A percentile compares a stretch with the other conserved stretches of the same genome.
These are phyloP conservation scores for Thera obeliscata DNA, from an alignment of 2,888 invertebrate species.

Conservation along the genomic window DNA sequence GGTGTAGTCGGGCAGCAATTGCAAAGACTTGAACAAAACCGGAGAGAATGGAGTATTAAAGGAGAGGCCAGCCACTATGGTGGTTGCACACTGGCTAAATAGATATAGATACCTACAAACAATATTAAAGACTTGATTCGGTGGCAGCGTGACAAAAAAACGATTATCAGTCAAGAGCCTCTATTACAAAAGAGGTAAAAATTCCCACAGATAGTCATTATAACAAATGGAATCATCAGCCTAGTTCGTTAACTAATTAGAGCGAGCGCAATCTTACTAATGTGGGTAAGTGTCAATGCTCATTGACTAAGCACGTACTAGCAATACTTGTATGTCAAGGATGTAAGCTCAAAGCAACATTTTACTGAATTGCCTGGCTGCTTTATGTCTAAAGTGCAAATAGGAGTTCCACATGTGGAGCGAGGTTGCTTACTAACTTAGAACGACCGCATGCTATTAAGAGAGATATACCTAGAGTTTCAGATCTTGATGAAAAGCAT, in stretches of 20 bases:
- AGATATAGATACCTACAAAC: no score
- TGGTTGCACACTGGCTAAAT: no score
- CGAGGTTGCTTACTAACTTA: conserved; percentile 42
- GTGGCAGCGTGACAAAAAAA: conserved; percentile 1
- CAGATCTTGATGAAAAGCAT: neutral
- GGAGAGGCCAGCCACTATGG: no score
- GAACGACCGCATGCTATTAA: neutral
- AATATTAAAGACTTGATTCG: neutral
- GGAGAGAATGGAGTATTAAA: no score
- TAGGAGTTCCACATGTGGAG: conserved; percentile 47
- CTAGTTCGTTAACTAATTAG: conserved; percentile 23
- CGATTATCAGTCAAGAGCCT: no score
- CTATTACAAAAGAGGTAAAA: no score
- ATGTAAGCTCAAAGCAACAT: conserved; percentile 36
- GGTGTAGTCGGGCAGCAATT: no score
- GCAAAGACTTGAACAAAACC: no score
- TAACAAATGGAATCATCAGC: conserved; percentile 10
- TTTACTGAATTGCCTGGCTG: conserved; percentile 34
- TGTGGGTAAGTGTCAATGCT: conserved; percentile 21
- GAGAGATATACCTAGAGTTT: neutral
- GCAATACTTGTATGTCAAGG: conserved; percentile 53
- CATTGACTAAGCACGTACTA: conserved; percentile 22
- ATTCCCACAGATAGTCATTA: conserved; percentile 3
- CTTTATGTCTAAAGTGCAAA: conserved; percentile 40
- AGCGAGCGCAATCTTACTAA: conserved; percentile 19